A percentile compares a stretch with the other conserved stretches of the same genome.
phyloP scores from a whole-genome alignment of 2,113 vertebrate genomes.

The mouse (Mus musculus) region GRCm39 chr10:49473501-49474000 shows the following conservation, averaged over 20 bases:
- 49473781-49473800: slow-evolving; percentile 59
- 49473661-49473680: slow-evolving; percentile 77
- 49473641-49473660: slow-evolving; percentile 53
- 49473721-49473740: slow-evolving; percentile 65
- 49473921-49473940: slow-evolving; percentile 56
- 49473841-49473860: slow-evolving; percentile 68
- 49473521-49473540: slow-evolving; percentile 67
- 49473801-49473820: slow-evolving; percentile 46
- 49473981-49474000: slow-evolving; percentile 33
- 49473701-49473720: slow-evolving; percentile 48
- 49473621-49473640: slow-evolving; percentile 55
- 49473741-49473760: slow-evolving; percentile 52
- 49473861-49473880: slow-evolving; percentile 64
- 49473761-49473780: slow-evolving; percentile 49
- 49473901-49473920: slow-evolving; percentile 47
- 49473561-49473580: slow-evolving; percentile 71
- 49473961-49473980: slow-evolving; percentile 34
- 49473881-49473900: slow-evolving; percentile 53
- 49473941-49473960: slow-evolving; percentile 44
- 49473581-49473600: slow-evolving; percentile 74
- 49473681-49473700: slow-evolving; percentile 48
- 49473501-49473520: slow-evolving; percentile 80
- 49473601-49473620: slow-evolving; percentile 51
- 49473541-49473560: slow-evolving; percentile 79
- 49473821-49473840: slow-evolving; percentile 53